Evolutionary conservation across 2,797 vertebrate species (phyloP), one percentile per base, ranked within the genome.

Genomic region (Macropodus opercularis): DNA sequence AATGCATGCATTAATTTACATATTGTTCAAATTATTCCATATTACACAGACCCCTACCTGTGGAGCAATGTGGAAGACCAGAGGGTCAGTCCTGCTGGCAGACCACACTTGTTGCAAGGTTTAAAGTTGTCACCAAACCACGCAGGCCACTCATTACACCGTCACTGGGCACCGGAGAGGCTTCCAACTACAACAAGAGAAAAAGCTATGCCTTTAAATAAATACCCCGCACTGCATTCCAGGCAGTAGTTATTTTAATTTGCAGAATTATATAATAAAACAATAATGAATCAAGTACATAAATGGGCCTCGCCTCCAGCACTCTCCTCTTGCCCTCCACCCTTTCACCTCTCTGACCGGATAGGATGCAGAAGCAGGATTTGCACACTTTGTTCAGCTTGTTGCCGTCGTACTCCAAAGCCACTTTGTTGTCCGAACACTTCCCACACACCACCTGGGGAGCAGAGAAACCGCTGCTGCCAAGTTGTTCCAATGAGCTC

Each of bases 61-160:
- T n/a, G 92, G 93, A 35, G 89, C 89, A 0, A 91, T 74, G 0
- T 94, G 92, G 23, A 98, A 90, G 40, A 93, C 91, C 0, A 91
- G 89, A 1, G 94, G 91, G 40, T 96, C 93, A 5, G 93, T 91
- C 63, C 90, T 92, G 24, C 92, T 91, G 59, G 96, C 91, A 35
- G 93, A 93, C 96, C 95, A 97, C 3, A 94, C 87, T 64, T 91
- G 93, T 72, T 94, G 94, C 91, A 92, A 94, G 1, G 92, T 92
- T 67, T 93, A 93, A 3, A 90, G 72, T 92, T 91, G 75, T 95
- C 94, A 50, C 93, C 92, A 17, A 97, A 95, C 49, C 92, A 94
- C 75, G 90, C 81, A 96, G 96, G 60, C 95, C 91, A 69, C 95
- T 96, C 44, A 96, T 91, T 7, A 93, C 60, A 1, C 89, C 89